Base-by-base conservation (phyloP, 2,113 vertebrate species). In the Tinamus guttatus region DNA sequence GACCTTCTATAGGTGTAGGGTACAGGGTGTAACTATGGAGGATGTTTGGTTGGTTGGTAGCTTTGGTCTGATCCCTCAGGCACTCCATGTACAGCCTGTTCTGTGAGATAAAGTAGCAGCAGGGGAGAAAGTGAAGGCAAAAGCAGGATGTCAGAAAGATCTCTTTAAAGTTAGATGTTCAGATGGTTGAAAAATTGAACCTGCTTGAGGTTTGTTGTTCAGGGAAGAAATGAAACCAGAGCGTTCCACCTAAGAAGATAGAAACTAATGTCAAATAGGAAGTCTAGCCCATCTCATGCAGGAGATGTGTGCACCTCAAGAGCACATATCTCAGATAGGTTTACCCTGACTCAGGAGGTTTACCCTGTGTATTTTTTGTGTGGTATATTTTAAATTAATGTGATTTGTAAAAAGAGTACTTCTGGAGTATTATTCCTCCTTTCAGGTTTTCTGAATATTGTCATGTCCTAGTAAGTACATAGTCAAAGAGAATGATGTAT, bases 401-500 rank as follows among this genome's bases (percentile, higher is more conserved):
- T 3, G 9, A 22, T 60, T 67, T 1, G 7, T 11, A 47, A 78
- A 62, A 62, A 34, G 64, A n/a, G 19, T 6, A 13, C 49, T 47
- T 43, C 1, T 62, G 81, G 56, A 65, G 1, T 4, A 8, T 18
- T 8, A 27, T 63, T 73, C 24, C 19, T 63, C 13, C 63, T 68
- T 47, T 67, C 47, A 18, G 12, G 13, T 24, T 62, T 59, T n/a
- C 43, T 8, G 0, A 0, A 3, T 14, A 5, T 64, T 69, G 38
- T 63, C 40, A 2, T 25, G 34, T 77, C 64, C 60, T 85, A 9
- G 24, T 3, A 25, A 63, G 30, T 18, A 32, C 9, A 19, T 32
- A 32, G 54, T 56, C 28, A 7, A 28, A 27, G 15, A 9, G 38
- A n/a, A 68, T 1, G 36, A 51, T 0, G 10, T 59, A 9, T 0